Conservation (phyloP, 2,888 invertebrate species). For the Chelonus formosanus region DNA sequence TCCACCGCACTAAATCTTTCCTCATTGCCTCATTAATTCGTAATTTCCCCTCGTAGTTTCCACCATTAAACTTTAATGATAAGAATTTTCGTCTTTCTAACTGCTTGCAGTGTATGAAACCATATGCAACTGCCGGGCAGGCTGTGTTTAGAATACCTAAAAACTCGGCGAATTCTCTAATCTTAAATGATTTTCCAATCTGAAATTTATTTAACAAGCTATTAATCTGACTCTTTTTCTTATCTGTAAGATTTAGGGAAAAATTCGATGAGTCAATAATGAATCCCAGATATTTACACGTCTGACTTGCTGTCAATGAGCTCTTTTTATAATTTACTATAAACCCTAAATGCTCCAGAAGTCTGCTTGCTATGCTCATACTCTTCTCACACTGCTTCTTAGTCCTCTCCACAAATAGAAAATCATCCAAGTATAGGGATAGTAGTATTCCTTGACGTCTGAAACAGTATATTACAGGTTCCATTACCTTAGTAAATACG, state of each 20-base stretch:
- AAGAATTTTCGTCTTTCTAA: conserved; percentile 42
- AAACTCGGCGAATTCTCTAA: conserved; percentile 32
- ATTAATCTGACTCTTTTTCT: conserved; percentile 24
- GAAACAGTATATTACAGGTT: conserved; percentile 9
- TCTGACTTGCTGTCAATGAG: background rate
- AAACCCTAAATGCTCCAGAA: conserved; percentile 37
- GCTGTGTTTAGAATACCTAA: conserved; percentile 71
- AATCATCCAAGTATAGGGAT: conserved; percentile 41
- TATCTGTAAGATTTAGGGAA: conserved; percentile 19
- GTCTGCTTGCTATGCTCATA: conserved; percentile 18
- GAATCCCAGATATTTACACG: conserved; percentile 24
- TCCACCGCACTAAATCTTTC: conserved; percentile 41
- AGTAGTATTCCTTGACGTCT: conserved; percentile 17
- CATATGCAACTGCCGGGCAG: conserved; percentile 41
- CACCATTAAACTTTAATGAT: conserved; percentile 33
- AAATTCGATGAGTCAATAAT: conserved; percentile 18
- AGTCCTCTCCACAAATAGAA: conserved; percentile 34
- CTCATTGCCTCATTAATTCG: conserved; percentile 19
- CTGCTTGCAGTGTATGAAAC: conserved; percentile 38
- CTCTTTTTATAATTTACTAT: conserved; percentile 36
- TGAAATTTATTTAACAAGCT: conserved; percentile 21
- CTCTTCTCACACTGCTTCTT: conserved; percentile 24
- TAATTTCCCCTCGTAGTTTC: conserved; percentile 36
- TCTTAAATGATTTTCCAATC: conserved; percentile 30
- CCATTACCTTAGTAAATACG: conserved; percentile 19